Evolutionary conservation across 2,113 vertebrate genomes (phyloP), one percentile per base, ranked within the genome.

Genomic region (Siniperca knerii): DNA sequence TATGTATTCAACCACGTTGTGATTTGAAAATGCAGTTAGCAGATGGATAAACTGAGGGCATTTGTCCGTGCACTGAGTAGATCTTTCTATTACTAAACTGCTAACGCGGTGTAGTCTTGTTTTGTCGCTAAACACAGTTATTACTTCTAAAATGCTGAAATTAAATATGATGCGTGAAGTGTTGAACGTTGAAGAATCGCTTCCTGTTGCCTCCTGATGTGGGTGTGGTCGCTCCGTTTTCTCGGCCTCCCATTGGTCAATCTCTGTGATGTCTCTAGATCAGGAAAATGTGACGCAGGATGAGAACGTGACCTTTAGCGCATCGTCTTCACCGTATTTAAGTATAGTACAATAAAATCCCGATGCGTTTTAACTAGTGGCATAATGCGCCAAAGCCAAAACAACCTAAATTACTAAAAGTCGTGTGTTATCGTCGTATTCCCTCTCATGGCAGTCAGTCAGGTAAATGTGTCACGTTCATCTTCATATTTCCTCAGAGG

Each of bases 261-360:
- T 58, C 65, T 74, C 69, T 85, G 84, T 85, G 84, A 89, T 78
- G 67, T 87, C 54, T 57, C 66, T 4, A 55, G 82, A 11, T 83
- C 87, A 94, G 95, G 93, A 93, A 92, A 94, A 94, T 90, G 92
- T 96, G 96, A 96, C 95, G 95, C 95, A 96, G 92, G 90, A 93
- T 83, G 85, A 37, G 91, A 89, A 95, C 94, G 94, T 96, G 94
- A 94, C 89, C 83, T 91, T 29, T 87, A 29, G 72, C 87, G 90
- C 94, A 93, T 96, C 88, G 83, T 61, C 77, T 75, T 65, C 84
- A 9, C 1, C 23, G 23, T 37, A 48, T 58, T 23, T 10, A 10
- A 23, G 3, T 23, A 12, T 16, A n/a, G 8, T 52, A 9, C n/a
- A 29, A 21, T 8, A 20, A 54, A 29, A 46, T 8, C 29, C 1